These are phyloP conservation scores for Rhinatrema bivittatum DNA, from an alignment of 2,797 vertebrate species.

Conservation along the genomic window DNA sequence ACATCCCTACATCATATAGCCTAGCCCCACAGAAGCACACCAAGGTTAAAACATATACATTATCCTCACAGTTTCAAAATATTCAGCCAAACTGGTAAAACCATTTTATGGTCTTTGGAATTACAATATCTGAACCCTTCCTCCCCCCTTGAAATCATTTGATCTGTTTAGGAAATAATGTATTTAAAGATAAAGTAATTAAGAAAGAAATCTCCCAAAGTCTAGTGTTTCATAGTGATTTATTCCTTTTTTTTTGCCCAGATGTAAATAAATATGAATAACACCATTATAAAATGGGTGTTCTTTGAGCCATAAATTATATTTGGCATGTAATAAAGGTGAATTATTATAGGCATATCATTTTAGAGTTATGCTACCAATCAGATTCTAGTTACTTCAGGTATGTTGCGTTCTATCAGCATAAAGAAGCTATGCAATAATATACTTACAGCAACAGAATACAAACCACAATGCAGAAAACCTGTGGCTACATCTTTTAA, in stretches of 20 bases:
- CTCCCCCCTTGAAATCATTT: background rate
- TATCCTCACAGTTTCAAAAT: too few species aligned
- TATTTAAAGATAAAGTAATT: slow-evolving; percentile 2
- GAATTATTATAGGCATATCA: slow-evolving; percentile 36
- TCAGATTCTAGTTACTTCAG: background rate
- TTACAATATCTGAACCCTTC: too few species aligned
- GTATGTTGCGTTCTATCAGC: background rate
- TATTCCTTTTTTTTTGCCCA: slow-evolving; percentile 35
- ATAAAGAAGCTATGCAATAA: background rate
- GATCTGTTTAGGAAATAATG: background rate
- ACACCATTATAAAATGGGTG: slow-evolving; percentile 33
- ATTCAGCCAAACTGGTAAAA: too few species aligned
- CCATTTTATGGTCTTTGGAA: too few species aligned
- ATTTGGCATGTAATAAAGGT: slow-evolving; percentile 40
- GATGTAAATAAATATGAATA: slow-evolving; percentile 40
- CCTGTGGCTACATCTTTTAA: too few species aligned
- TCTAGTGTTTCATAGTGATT: slow-evolving; percentile 25
- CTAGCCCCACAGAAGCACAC: too few species aligned
- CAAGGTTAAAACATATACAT: too few species aligned
- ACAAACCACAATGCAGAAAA: too few species aligned
- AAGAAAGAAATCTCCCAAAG: slow-evolving; percentile 22
- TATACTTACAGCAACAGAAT: background rate
- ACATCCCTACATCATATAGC: too few species aligned
- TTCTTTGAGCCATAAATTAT: slow-evolving; percentile 42
- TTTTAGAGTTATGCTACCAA: background rate